Percentiles rank a stretch among this genome's conserved stretches.
These are phyloP conservation scores for Patella depressa DNA, from an alignment of 2,888 invertebrate genomes.

Conservation along the genomic window DNA sequence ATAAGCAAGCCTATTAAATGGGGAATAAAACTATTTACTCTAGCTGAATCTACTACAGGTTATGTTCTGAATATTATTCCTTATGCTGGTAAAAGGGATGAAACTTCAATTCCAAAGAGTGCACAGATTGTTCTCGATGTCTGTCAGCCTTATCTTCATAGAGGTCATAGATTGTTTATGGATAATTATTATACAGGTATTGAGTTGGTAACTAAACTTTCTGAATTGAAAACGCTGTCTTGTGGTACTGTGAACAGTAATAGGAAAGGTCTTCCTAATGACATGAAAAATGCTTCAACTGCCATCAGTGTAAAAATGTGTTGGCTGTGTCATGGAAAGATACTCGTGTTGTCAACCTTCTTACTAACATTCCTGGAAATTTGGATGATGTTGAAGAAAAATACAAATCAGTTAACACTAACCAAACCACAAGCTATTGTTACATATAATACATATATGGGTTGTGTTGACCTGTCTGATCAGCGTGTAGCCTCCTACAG, in stretches of 20 bases:
- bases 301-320: background rate
- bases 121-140: background rate
- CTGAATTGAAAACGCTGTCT: background rate
- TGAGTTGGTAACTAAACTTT: background rate
- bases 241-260: background rate
- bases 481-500: constrained; percentile 3
- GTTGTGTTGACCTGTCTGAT: constrained; percentile 1
- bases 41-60: background rate
- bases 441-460: constrained; percentile 6
- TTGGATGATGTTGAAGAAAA: background rate
- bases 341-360: background rate
- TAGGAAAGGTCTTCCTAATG: background rate
- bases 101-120: background rate
- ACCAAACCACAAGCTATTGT: background rate
- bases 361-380: background rate
- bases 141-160: background rate
- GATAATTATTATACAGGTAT: constrained; percentile 6
- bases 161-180: background rate
- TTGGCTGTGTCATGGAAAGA: constrained; percentile 5
- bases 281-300: constrained; percentile 6
- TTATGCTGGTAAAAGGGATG: background rate
- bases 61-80: constrained; percentile 6
- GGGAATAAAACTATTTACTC: background rate
- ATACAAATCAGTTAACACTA: background rate
- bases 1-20: background rate